Conservation (phyloP, 2,888 invertebrate genomes). For the Lasioglossum figueresi region DNA sequence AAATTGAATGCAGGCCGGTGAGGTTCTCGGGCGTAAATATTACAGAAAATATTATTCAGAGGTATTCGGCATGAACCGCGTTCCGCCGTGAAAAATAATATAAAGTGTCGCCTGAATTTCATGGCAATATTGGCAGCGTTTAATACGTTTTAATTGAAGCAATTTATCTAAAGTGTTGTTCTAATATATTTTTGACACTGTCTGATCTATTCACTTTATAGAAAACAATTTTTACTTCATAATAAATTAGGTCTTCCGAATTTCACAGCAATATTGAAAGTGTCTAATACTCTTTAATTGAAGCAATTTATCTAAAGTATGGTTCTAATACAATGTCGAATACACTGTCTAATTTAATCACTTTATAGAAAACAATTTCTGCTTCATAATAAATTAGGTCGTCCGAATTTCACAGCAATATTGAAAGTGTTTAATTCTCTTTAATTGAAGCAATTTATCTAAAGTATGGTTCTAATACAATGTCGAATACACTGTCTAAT, state of each 20-base stretch:
- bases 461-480: no score
- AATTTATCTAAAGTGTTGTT: neutral
- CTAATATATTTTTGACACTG: neutral
- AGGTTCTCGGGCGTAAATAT: neutral
- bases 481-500: no score
- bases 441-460: no score
- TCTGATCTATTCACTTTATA: neutral
- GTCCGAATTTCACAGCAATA: no score
- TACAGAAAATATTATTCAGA: neutral
- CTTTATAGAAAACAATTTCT: neutral
- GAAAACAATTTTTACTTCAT: no score
- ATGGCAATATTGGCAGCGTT: neutral
- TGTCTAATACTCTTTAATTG: neutral
- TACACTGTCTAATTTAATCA: neutral
- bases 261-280: neutral
- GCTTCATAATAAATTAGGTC: neutral
- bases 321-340: no score
- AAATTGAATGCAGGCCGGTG: neutral
- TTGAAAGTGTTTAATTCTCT: no score
- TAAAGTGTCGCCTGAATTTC: neutral
- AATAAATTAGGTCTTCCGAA: neutral
- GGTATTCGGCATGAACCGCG: neutral
- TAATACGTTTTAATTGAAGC: neutral
- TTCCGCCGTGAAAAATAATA: neutral
- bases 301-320: no score